These are phyloP conservation scores for Sclerurus mexicanus DNA, from an alignment of 2,113 vertebrate genomes.

Conservation along the genomic window DNA sequence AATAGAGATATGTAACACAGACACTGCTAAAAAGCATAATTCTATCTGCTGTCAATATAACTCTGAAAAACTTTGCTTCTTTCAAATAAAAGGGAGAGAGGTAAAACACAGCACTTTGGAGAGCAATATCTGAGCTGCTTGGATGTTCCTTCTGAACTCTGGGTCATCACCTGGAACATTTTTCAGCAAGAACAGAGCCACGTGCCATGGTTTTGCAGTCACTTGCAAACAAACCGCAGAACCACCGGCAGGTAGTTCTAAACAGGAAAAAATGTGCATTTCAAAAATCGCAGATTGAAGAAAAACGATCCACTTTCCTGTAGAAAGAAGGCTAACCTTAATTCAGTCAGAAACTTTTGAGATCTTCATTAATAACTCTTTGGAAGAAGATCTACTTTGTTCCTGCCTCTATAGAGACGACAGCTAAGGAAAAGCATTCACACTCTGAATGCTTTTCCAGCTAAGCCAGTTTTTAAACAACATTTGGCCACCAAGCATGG, in stretches of 20 bases:
- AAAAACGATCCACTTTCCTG: not conserved
- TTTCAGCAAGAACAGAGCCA: not conserved
- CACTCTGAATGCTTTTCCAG: conserved; percentile 14
- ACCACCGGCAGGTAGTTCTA: not conserved
- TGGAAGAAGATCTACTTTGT: not conserved
- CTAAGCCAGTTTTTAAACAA: not conserved
- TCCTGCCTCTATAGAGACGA: not conserved
- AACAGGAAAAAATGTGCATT: not conserved
- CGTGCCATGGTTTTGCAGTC: not conserved
- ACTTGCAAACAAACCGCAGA: not conserved
- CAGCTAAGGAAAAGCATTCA: not conserved
- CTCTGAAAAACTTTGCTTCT: not conserved
- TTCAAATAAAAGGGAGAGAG: not conserved
- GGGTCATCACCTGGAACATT: not conserved
- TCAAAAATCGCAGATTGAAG: not conserved
- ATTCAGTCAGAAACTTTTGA: not conserved
- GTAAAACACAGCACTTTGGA: not conserved
- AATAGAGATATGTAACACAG: not conserved
- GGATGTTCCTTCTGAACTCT: not conserved
- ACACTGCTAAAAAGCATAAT: not conserved
- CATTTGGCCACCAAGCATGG: not conserved
- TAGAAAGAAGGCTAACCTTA: not conserved
- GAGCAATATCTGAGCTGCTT: not conserved
- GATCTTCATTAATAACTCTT: not conserved
- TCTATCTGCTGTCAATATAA: not conserved